A percentile compares a stretch with the other conserved stretches of the same genome.
phyloP scores from a whole-genome alignment of 2,888 invertebrate species.

The Apotomis turbidana region DNA sequence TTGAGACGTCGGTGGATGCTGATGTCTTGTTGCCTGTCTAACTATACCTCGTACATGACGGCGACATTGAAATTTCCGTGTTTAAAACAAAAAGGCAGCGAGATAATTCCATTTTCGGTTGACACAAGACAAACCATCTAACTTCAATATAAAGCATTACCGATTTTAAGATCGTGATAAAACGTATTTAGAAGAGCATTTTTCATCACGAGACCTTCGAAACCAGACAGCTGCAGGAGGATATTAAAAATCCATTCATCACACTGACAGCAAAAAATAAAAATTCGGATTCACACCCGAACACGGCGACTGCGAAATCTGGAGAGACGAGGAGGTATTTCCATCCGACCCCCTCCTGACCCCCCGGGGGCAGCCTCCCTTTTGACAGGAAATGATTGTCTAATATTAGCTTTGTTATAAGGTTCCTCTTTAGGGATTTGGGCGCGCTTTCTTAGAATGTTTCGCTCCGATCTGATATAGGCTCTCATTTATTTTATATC shows the following conservation, averaged over 20 bases:
- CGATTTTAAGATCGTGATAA: conserved; percentile 5
- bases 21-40: conserved; percentile 80
- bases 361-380: conserved; percentile 66
- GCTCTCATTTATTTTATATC: conserved; percentile 40
- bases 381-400: conserved; percentile 84
- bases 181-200: conserved; percentile 52
- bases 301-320: conserved; percentile 76
- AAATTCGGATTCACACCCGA: conserved; percentile 79
- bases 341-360: conserved; percentile 54
- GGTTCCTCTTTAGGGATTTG: conserved; percentile 77
- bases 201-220: conserved; percentile 62
- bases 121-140: background rate
- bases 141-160: background rate
- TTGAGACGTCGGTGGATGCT: conserved; percentile 82
- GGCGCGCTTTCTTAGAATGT: conserved; percentile 61
- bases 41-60: conserved; percentile 72
- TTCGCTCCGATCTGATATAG: conserved; percentile 41
- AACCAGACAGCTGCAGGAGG: conserved; percentile 72
- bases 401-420: conserved; percentile 83
- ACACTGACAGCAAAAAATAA: conserved; percentile 74
- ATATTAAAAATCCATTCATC: conserved; percentile 81
- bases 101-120: conserved; percentile 14
- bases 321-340: conserved; percentile 77
- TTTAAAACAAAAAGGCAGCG: conserved; percentile 45
- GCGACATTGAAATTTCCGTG: conserved; percentile 72